Conservation (phyloP, 2,888 invertebrate genomes). For the Silvanus unidentatus region DNA sequence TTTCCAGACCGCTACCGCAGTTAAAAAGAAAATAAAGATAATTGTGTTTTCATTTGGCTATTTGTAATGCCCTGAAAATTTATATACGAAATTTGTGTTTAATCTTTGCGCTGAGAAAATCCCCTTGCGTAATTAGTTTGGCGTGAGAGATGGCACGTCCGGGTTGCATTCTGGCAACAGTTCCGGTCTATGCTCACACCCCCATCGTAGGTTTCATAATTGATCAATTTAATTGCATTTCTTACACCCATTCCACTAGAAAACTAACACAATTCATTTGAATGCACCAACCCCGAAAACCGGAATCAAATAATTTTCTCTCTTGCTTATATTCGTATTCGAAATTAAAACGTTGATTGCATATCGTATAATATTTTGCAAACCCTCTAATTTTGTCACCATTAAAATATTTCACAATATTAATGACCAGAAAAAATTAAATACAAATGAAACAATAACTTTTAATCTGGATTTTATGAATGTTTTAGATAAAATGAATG, state of each 20-base stretch:
- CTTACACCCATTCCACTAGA: slow-evolving; percentile 20
- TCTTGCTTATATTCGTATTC: too few species aligned
- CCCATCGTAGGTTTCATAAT: slow-evolving; percentile 25
- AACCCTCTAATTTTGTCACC: too few species aligned
- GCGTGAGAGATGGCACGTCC: slow-evolving; percentile 39
- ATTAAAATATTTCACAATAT: too few species aligned
- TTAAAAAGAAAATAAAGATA: slow-evolving; percentile 44
- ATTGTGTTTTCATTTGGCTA: slow-evolving; percentile 44
- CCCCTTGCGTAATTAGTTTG: slow-evolving; percentile 43
- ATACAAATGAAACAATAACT: too few species aligned
- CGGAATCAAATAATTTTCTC: slow-evolving; percentile 19
- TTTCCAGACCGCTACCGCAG: slow-evolving; percentile 7
- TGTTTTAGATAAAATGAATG: too few species aligned
- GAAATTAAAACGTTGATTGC: too few species aligned
- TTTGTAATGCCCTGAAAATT: slow-evolving; percentile 42
- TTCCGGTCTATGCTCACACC: slow-evolving; percentile 22
- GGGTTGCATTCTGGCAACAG: slow-evolving; percentile 36
- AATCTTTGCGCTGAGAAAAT: slow-evolving; percentile 43
- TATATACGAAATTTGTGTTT: slow-evolving; percentile 45
- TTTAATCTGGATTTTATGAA: too few species aligned
- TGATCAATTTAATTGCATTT: slow-evolving; percentile 35
- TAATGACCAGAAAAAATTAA: too few species aligned
- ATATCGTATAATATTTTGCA: too few species aligned
- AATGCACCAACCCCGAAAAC: slow-evolving; percentile 15
- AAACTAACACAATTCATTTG: slow-evolving; percentile 21